Conservation (phyloP, 2,888 invertebrate genomes). For the Hyposoter dolosus region DNA sequence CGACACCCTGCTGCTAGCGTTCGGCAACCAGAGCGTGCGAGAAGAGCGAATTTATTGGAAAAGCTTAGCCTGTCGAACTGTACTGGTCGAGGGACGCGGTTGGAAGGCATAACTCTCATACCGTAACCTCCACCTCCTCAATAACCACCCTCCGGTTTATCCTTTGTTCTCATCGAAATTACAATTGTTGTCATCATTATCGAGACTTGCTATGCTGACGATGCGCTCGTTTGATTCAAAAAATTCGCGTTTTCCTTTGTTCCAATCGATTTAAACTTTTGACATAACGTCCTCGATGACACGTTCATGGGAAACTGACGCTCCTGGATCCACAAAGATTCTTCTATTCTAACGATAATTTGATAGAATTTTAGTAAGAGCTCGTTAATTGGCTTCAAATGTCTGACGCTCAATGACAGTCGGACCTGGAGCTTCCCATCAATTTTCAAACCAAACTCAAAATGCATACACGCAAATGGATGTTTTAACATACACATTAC, state of each 20-base stretch:
- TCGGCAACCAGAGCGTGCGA: slow-evolving; percentile 55
- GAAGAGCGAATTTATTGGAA: slow-evolving; percentile 76
- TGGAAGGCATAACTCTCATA: slow-evolving; percentile 77
- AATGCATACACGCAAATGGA: background rate
- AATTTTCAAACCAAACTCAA: background rate
- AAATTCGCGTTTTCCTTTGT: slow-evolving; percentile 62
- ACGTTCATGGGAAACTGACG: slow-evolving; percentile 8
- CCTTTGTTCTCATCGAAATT: slow-evolving; percentile 82
- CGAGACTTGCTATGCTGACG: slow-evolving; percentile 81
- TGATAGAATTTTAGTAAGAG: background rate
- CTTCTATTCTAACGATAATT: background rate
- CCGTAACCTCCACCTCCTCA: slow-evolving; percentile 67
- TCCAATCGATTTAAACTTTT: slow-evolving; percentile 37
- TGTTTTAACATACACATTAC: slow-evolving; percentile 32
- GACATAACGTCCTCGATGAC: slow-evolving; percentile 7
- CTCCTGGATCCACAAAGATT: background rate
- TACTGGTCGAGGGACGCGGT: slow-evolving; percentile 67
- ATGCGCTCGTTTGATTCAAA: slow-evolving; percentile 81
- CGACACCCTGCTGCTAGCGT: slow-evolving; percentile 36
- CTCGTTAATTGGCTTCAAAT: background rate
- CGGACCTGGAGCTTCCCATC: slow-evolving; percentile 10
- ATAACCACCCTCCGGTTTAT: slow-evolving; percentile 12
- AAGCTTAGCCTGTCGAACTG: slow-evolving; percentile 68
- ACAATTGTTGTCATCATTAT: slow-evolving; percentile 84
- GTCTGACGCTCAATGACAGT: slow-evolving; percentile 1